Evolutionary conservation across 2,888 invertebrate species (phyloP).

Genomic region (Agonopterix arenella): DNA sequence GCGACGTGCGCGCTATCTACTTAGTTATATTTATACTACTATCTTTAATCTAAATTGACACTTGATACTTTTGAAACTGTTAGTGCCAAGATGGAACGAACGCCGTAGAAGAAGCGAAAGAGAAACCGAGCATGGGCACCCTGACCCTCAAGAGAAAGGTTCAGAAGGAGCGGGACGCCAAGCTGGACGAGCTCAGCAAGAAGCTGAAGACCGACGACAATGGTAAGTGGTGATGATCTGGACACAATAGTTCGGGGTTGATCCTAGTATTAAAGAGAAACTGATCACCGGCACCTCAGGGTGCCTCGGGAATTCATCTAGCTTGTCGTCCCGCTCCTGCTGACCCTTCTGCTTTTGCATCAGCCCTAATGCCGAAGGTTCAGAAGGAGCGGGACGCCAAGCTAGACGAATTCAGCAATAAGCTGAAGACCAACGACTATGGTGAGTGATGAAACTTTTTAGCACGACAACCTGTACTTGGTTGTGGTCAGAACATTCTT

Average conservation of each 20-base stretch:
- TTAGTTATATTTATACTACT: too few species aligned
- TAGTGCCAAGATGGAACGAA: constrained; percentile 28
- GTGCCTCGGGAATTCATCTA: too few species aligned
- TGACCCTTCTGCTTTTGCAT: too few species aligned
- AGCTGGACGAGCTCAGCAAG: constrained; percentile 96
- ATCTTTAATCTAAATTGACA: background rate
- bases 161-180: constrained; percentile 87
- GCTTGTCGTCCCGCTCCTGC: too few species aligned
- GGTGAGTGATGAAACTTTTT: too few species aligned
- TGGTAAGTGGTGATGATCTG: constrained; percentile 61
- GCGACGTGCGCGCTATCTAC: too few species aligned
- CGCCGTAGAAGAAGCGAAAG: constrained; percentile 81
- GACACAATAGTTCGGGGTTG: too few species aligned
- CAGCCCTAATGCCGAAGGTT: too few species aligned
- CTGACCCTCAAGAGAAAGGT: constrained; percentile 87
- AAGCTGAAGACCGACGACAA: constrained; percentile 99
- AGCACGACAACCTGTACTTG: too few species aligned
- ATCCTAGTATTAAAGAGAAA: constrained; percentile 68
- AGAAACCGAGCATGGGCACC: constrained; percentile 85
- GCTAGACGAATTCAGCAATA: constrained; percentile 96
- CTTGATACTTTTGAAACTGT: background rate
- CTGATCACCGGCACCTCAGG: constrained; percentile 85
- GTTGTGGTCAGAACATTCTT: too few species aligned
- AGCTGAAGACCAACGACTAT: constrained; percentile 97
- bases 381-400: constrained; percentile 89